Evolutionary conservation across 2,113 vertebrate species (phyloP), one percentile per base, ranked within the genome.

Genomic region (Thamnophis sirtalis): DNA sequence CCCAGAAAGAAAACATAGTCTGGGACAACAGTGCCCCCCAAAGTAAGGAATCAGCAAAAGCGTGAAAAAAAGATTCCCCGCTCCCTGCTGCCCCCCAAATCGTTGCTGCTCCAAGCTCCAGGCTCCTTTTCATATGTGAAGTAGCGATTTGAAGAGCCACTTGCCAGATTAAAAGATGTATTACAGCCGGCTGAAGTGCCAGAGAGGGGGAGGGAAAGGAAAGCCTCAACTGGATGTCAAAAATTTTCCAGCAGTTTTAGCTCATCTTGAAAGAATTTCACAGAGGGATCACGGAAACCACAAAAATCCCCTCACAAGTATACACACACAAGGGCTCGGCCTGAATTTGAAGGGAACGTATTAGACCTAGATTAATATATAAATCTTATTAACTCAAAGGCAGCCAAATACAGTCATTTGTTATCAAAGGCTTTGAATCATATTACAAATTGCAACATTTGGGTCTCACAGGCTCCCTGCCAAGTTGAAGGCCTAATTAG

Each of bases 1-100:
- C 1, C 0, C 1, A 11, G 3, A 58, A 33, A 33, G 38, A 38
- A 53, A 19, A 11, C 8, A 0, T 92, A 97, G 91, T 80, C 96
- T 96, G 95, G 96, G 97, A 94, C 98, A 98, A 97, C 96, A 98
- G 97, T 95, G 97, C 98, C 97, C 96, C 97, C 98, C 91, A 96
- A 97, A 97, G 98, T 91, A 94, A 96, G 92, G 43, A 49, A 88
- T 50, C 93, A 84, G 50, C 8, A 90, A 87, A 90, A n/a, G 2
- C 19, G 0, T 88, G 68, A 54, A 90, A 94, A 91, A 0, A 26
- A 93, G 5, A 13, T 38, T 0, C 11, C 28, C 10, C n/a, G 11
- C 2, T n/a, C 68, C n/a, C 89, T 55, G 73, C 0, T 19, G 15
- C 50, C 28, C 19, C 19, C 48, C 1, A 33, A 15, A 9, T 89